These are phyloP conservation scores for Strix occidentalis DNA, from an alignment of 2,797 vertebrate species.

Conservation along the genomic window DNA sequence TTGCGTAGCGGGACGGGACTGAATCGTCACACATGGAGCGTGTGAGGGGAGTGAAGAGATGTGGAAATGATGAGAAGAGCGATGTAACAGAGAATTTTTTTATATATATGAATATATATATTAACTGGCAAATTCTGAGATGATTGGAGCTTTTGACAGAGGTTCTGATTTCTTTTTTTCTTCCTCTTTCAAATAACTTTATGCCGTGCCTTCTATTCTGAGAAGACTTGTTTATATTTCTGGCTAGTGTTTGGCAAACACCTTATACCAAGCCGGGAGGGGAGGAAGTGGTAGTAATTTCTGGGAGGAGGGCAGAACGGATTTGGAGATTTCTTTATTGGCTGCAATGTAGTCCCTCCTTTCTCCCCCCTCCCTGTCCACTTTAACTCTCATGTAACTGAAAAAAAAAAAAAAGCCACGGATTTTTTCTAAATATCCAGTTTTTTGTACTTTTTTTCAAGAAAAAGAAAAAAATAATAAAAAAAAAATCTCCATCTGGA, in stretches of 20 bases:
- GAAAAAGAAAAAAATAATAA: slow-evolving; percentile 61
- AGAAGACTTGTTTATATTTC: slow-evolving; percentile 75
- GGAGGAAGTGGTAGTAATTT: slow-evolving; percentile 70
- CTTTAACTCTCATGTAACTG: slow-evolving; percentile 58
- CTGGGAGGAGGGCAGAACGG: slow-evolving; percentile 66
- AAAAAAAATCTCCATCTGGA: slow-evolving; percentile 78
- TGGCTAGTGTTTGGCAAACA: slow-evolving; percentile 66
- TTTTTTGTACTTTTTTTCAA: slow-evolving; percentile 80
- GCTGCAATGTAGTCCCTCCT: slow-evolving; percentile 72
- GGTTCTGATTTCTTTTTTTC: slow-evolving; percentile 44
- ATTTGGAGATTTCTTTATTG: slow-evolving; percentile 63
- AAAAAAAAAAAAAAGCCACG: slow-evolving; percentile 73
- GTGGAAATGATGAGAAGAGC: slow-evolving; percentile 56
- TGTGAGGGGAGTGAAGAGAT: not conserved
- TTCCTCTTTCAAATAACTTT: slow-evolving; percentile 67
- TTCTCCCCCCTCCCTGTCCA: slow-evolving; percentile 65
- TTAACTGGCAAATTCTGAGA: slow-evolving; percentile 60
- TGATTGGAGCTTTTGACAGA: slow-evolving; percentile 62
- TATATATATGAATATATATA: slow-evolving; percentile 56
- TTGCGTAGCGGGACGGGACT: not conserved
- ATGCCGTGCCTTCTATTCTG: slow-evolving; percentile 74
- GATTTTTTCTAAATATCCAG: slow-evolving; percentile 73
- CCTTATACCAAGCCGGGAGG: slow-evolving; percentile 55
- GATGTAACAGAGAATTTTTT: slow-evolving; percentile 61
- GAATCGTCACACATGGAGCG: not conserved